Evolutionary conservation across 1,140 invertebrate genomes (phyloP).

Genomic region (Scaptomyza montana): DNA sequence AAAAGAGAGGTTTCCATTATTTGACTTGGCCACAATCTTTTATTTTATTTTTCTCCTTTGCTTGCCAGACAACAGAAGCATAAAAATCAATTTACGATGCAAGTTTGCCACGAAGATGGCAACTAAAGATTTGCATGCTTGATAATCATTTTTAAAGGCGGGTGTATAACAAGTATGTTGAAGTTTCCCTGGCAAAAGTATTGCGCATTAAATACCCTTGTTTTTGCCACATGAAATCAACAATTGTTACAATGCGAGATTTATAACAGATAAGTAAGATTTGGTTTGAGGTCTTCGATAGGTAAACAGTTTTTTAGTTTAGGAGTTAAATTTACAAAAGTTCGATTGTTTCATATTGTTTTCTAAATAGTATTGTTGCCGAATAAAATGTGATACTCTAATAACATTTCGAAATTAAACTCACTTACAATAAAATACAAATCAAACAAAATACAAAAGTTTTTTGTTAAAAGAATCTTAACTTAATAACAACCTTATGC

Average conservation of each 20-base stretch:
- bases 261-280: too few species aligned
- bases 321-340: too few species aligned
- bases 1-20: slow-evolving; percentile 28
- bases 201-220: not conserved
- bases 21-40: slow-evolving; percentile 35
- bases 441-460: too few species aligned
- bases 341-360: too few species aligned
- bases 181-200: not conserved
- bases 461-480: too few species aligned
- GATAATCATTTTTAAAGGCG: slow-evolving; percentile 67
- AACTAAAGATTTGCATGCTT: slow-evolving; percentile 71
- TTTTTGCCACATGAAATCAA: too few species aligned
- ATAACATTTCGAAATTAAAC: not conserved
- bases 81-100: slow-evolving; percentile 81
- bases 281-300: too few species aligned
- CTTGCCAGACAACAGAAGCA: slow-evolving; percentile 57
- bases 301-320: too few species aligned
- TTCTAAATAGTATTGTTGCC: too few species aligned
- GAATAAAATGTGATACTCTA: too few species aligned
- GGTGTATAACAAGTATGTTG: not conserved
- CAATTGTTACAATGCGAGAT: too few species aligned
- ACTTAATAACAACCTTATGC: too few species aligned
- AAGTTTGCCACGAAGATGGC: slow-evolving; percentile 33
- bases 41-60: not conserved
- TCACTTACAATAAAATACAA: not conserved